These are phyloP conservation scores for Sebastes dallii DNA, from an alignment of 2,797 vertebrate genomes.

Conservation along the genomic window DNA sequence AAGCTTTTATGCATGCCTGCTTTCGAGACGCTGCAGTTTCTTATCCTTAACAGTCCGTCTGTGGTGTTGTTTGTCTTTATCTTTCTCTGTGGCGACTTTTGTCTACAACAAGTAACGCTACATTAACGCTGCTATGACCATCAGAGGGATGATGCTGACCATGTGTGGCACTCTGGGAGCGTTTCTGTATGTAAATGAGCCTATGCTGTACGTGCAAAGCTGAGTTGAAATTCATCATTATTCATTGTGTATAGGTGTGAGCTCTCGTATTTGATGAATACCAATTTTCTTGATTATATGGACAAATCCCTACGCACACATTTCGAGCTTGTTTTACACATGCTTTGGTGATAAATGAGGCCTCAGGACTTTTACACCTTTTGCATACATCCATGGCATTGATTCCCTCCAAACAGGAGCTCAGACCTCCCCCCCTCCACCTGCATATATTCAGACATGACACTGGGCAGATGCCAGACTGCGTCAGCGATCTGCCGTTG, in stretches of 20 bases:
- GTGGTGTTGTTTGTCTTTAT: background rate
- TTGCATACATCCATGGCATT: background rate
- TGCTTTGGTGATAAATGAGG: background rate
- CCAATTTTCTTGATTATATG: background rate
- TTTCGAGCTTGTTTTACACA: background rate
- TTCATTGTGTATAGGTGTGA: background rate
- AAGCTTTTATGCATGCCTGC: background rate
- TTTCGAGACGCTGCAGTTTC: too few species aligned
- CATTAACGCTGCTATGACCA: background rate
- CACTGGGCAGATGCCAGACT: slow-evolving; percentile 21
- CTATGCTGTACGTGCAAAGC: background rate
- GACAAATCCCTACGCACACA: background rate
- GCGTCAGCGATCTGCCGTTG: slow-evolving; percentile 30
- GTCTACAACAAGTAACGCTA: background rate
- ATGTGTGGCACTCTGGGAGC: background rate
- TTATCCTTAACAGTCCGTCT: too few species aligned
- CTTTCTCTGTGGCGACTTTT: background rate
- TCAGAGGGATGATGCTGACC: background rate
- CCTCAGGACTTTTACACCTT: background rate
- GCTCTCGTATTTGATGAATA: background rate
- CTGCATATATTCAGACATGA: background rate
- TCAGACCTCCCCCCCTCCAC: slow-evolving; percentile 1
- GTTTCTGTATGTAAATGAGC: background rate
- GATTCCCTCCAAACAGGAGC: slow-evolving; percentile 3
- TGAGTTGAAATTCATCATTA: too few species aligned